Percentiles rank a stretch among this genome's conserved stretches.
These are phyloP conservation scores for Trididemnum clinides DNA, from an alignment of 23 tunicate species.

Conservation along the genomic window DNA sequence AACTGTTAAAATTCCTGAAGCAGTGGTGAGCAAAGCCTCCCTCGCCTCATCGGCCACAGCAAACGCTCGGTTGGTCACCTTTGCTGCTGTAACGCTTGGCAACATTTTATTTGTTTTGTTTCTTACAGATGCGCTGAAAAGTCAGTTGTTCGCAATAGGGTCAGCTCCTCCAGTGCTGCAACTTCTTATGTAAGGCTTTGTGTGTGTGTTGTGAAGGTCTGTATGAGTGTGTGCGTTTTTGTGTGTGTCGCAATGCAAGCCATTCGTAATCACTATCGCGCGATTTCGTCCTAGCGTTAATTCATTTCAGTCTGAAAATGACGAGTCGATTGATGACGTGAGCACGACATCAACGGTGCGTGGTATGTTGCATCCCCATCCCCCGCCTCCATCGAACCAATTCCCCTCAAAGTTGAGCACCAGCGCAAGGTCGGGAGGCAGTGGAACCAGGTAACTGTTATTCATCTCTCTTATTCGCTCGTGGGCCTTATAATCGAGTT, in stretches of 20 bases:
- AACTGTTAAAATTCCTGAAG: too few relatives aligned
- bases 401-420: conserved; percentile 3
- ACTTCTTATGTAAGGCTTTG: too few relatives aligned
- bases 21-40: too few relatives aligned
- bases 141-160: too few relatives aligned
- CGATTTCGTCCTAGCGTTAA: too few relatives aligned
- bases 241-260: background rate
- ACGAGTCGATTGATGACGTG: conserved; percentile 57
- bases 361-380: conserved; percentile 49
- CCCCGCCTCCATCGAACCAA: conserved; percentile 28
- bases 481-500: background rate
- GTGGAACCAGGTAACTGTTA: conserved; percentile 48
- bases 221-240: background rate
- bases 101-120: too few relatives aligned
- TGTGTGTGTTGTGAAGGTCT: too few relatives aligned
- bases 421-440: conserved; percentile 49
- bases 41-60: too few relatives aligned
- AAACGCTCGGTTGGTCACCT: too few relatives aligned
- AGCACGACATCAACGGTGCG: conserved; percentile 80
- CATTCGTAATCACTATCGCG: background rate
- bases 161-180: too few relatives aligned
- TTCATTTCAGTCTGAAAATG: conserved; percentile 2
- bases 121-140: too few relatives aligned
- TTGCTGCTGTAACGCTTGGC: too few relatives aligned
- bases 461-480: background rate